Evolutionary conservation across 2,113 vertebrate species (phyloP).

Genomic region (Colinus virginianus): DNA sequence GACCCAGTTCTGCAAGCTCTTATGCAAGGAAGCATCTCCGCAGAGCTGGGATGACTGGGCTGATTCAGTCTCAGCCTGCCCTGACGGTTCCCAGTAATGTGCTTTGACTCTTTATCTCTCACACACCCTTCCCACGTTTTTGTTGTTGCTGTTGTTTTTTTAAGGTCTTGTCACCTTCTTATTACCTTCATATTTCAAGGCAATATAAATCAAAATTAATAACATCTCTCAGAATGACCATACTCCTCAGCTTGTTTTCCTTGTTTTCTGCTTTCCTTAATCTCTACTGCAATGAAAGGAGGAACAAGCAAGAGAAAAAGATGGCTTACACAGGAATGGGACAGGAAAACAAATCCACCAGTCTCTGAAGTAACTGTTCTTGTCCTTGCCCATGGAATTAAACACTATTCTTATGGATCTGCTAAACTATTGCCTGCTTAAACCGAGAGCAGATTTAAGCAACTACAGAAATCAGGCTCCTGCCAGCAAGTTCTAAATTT

Average conservation of each 20-base stretch:
- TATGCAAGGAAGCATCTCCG: not conserved
- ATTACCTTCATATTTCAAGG: not conserved
- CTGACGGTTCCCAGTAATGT: not conserved
- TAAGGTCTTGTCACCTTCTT: not conserved
- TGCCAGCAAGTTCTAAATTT: not conserved
- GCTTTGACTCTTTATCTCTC: not conserved
- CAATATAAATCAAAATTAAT: not conserved
- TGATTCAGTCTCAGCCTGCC: not conserved
- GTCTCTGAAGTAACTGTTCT: not conserved
- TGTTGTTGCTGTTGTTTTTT: not conserved
- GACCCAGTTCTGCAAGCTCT: not conserved
- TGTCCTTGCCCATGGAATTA: not conserved
- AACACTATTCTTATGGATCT: not conserved
- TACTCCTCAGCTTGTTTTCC: not conserved
- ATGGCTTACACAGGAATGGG: accelerated
- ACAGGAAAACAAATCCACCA: not conserved
- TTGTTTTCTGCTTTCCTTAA: not conserved
- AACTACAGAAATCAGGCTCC: not conserved
- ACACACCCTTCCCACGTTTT: not conserved
- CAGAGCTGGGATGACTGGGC: not conserved
- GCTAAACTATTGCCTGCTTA: not conserved
- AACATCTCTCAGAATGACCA: not conserved
- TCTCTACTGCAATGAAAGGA: not conserved
- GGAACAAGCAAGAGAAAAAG: not conserved
- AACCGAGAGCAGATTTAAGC: not conserved